Evolutionary conservation across 2,113 vertebrate species (phyloP).

Genomic region (Mionectes macconnelli): DNA sequence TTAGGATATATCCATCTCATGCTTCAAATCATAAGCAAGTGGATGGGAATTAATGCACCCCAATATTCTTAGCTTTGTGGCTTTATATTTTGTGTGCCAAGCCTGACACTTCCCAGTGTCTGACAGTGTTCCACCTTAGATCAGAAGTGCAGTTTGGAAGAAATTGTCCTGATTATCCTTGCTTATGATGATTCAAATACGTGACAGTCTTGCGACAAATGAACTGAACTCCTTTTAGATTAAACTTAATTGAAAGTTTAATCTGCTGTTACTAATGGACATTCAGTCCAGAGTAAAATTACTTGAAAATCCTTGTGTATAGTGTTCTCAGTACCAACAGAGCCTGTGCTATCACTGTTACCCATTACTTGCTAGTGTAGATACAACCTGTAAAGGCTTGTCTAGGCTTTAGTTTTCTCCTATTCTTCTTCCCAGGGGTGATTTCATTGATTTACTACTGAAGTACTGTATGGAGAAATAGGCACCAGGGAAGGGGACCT

Average conservation of each 20-base stretch:
- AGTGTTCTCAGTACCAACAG: neutral
- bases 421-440: neutral
- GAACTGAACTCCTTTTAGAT: neutral
- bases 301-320: neutral
- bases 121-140: neutral
- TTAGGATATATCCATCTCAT: neutral
- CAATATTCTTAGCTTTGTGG: neutral
- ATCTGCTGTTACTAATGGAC: neutral
- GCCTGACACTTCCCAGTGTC: neutral
- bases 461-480: neutral
- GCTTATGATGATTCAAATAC: neutral
- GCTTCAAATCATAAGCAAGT: neutral
- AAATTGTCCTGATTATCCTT: neutral
- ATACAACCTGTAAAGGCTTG: fast-evolving
- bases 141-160: neutral
- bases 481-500: neutral
- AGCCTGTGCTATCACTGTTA: neutral
- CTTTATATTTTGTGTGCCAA: neutral
- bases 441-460: neutral
- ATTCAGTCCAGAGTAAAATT: neutral
- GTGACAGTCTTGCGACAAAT: neutral
- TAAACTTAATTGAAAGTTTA: neutral
- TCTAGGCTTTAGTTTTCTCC: neutral
- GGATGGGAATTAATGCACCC: neutral
- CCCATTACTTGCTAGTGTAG: fast-evolving